Evolutionary conservation across 2,888 invertebrate species (phyloP).

Genomic region (Geophilus truncorum): DNA sequence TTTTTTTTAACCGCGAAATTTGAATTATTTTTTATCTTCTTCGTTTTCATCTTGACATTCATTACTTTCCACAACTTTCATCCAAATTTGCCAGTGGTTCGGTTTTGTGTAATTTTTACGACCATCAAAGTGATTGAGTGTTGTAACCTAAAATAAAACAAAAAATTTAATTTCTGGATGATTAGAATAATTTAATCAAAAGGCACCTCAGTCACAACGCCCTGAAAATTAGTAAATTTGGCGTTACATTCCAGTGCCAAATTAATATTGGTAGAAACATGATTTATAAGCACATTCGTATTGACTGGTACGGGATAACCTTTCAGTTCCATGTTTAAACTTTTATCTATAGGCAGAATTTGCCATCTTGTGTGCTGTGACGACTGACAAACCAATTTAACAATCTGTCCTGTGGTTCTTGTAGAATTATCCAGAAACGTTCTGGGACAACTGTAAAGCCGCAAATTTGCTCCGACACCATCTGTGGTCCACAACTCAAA

Average conservation of each 20-base stretch:
- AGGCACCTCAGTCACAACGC: background rate
- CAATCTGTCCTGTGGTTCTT: background rate
- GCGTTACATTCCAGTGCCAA: background rate
- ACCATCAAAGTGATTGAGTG: background rate
- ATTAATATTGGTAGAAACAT: background rate
- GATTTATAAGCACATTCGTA: background rate
- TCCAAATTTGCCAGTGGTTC: background rate
- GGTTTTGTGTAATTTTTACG: background rate
- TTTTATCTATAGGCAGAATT: background rate
- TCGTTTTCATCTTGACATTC: background rate
- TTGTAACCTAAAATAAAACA: background rate
- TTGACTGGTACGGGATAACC: background rate
- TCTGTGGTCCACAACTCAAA: background rate
- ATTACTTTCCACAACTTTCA: background rate
- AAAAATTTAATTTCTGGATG: background rate
- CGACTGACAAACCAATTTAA: background rate
- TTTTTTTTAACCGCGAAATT: no score
- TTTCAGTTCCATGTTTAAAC: background rate
- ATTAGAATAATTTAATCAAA: background rate
- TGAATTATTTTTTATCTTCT: no score
- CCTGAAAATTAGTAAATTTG: background rate
- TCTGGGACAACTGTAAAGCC: background rate
- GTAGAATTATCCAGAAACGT: background rate
- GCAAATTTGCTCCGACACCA: background rate
- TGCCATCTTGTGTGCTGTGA: background rate